Evolutionary conservation across 2,797 vertebrate species (phyloP).

Genomic region (Danio albolineatus): DNA sequence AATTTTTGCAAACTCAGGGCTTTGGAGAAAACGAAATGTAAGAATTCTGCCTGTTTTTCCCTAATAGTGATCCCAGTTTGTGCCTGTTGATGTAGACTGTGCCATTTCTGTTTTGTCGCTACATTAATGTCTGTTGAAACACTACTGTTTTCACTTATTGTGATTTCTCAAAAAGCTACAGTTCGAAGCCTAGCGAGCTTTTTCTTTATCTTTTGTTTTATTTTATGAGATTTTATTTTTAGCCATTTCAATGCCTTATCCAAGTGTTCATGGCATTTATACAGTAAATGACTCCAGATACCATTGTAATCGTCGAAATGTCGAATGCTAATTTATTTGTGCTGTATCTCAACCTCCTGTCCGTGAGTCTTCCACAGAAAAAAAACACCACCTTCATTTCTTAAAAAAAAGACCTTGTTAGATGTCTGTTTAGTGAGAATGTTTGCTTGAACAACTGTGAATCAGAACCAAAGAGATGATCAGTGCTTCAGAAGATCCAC

Average conservation of each 20-base stretch:
- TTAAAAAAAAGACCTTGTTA: not conserved
- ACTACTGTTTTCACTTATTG: not conserved
- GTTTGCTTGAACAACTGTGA: slow-evolving; percentile 35
- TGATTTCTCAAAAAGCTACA: not conserved
- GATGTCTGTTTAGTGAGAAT: slow-evolving; percentile 9
- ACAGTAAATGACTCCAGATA: slow-evolving; percentile 1
- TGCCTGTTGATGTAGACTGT: slow-evolving; percentile 35
- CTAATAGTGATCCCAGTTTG: slow-evolving; percentile 14
- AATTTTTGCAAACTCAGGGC: slow-evolving; percentile 38
- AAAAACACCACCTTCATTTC: not conserved
- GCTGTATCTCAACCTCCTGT: slow-evolving; percentile 5
- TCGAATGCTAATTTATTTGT: not conserved
- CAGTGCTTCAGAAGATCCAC: slow-evolving; percentile 5
- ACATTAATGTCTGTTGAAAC: not conserved
- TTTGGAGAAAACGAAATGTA: not conserved
- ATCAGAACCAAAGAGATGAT: slow-evolving; percentile 27
- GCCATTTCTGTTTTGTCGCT: slow-evolving; percentile 24
- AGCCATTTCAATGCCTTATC: slow-evolving; percentile 26
- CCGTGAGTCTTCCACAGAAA: not conserved
- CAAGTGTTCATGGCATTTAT: slow-evolving; percentile 7
- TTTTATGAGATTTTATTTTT: slow-evolving; percentile 33
- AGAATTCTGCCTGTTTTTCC: not conserved
- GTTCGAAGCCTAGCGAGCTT: not conserved
- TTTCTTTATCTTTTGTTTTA: not conserved
- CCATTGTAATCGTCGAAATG: not conserved